These are phyloP conservation scores for Pectinophora gossypiella DNA, from an alignment of 1,140 invertebrate species.

Conservation along the genomic window DNA sequence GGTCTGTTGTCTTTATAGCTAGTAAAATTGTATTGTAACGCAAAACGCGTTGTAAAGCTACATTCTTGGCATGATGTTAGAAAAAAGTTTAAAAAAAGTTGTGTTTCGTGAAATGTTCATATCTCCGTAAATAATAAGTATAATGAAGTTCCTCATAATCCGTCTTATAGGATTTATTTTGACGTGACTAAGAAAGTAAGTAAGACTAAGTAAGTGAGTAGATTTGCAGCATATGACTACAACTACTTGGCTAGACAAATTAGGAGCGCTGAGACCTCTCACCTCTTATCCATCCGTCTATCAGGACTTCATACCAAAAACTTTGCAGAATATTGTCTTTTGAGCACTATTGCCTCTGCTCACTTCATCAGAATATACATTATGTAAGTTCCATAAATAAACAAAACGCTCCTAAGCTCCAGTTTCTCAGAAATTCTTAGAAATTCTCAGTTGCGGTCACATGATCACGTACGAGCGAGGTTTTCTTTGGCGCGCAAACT, in stretches of 20 bases:
- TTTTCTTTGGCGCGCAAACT: conserved; percentile 24
- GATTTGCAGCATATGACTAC: no score
- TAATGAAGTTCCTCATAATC: no score
- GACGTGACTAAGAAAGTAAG: no score
- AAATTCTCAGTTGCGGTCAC: background rate
- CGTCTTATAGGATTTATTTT: no score
- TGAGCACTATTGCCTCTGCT: background rate
- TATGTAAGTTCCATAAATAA: background rate
- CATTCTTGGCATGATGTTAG: background rate
- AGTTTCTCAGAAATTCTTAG: background rate
- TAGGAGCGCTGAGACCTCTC: no score
- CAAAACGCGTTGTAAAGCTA: background rate
- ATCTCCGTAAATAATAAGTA: no score
- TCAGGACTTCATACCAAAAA: background rate
- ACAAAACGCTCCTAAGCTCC: background rate
- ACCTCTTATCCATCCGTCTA: no score
- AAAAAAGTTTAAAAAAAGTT: background rate
- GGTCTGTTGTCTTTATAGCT: background rate
- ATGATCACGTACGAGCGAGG: conserved; percentile 16
- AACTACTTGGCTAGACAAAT: no score
- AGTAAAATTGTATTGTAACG: background rate
- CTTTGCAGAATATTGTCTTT: background rate
- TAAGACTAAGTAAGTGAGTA: no score
- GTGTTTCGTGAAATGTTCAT: background rate
- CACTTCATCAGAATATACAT: background rate